phyloP scores from a whole-genome alignment of 2,888 invertebrate genomes.

The Masnerella sp. region DNA sequence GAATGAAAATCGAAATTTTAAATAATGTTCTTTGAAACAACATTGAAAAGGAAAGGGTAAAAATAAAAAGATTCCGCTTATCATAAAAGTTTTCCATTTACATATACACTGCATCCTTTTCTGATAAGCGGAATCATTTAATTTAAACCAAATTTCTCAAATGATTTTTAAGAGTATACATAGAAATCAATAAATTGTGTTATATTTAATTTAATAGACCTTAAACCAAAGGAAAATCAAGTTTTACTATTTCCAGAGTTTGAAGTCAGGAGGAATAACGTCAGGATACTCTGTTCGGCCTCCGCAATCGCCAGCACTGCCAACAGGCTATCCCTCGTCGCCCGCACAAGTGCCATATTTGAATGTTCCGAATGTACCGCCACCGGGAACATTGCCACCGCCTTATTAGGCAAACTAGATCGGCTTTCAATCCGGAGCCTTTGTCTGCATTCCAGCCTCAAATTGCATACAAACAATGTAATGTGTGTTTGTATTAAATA shows the following conservation, averaged over 20 bases:
- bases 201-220: neutral
- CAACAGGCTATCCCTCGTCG: slow-evolving; percentile 46
- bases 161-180: neutral
- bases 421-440: neutral
- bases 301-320: slow-evolving; percentile 73
- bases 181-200: neutral
- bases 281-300: slow-evolving; percentile 89
- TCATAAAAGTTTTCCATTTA: no score
- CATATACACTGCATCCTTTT: neutral
- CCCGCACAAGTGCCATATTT: slow-evolving; percentile 60
- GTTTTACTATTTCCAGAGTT: slow-evolving; percentile 77
- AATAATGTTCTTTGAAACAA: no score
- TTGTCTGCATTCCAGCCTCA: slow-evolving; percentile 9
- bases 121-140: no score
- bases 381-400: slow-evolving; percentile 39
- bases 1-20: no score
- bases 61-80: no score
- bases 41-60: no score
- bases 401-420: slow-evolving; percentile 23
- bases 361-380: slow-evolving; percentile 53
- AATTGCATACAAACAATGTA: slow-evolving; percentile 3
- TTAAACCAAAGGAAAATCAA: slow-evolving; percentile 9
- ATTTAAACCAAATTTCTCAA: no score
- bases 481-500: neutral
- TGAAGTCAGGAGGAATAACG: slow-evolving; percentile 89